phyloP scores from a whole-genome alignment of 1,140 invertebrate species.

The Brachionus calyciflorus region DNA sequence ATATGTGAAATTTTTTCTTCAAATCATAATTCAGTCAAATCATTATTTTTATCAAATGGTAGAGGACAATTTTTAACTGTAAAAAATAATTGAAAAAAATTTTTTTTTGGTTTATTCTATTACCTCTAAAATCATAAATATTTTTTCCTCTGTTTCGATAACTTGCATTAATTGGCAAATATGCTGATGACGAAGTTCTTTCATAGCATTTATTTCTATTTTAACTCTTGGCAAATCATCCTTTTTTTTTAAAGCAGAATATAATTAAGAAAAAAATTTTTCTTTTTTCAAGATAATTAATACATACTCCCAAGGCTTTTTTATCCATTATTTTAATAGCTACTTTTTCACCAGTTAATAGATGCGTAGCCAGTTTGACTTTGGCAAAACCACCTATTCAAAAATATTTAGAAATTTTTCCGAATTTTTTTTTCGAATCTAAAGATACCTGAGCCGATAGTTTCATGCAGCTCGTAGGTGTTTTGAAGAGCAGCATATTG shows the following conservation, averaged over 20 bases:
- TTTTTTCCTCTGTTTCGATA: conserved; percentile 69
- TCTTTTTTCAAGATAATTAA: not conserved
- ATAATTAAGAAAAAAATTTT: conserved; percentile 30
- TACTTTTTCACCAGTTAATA: conserved; percentile 74
- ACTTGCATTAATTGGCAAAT: conserved; percentile 80
- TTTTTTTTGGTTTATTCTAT: conserved; percentile 19
- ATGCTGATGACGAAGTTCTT: conserved; percentile 74
- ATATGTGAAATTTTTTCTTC: too few species aligned
- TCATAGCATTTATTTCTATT: conserved; percentile 76
- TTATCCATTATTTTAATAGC: conserved; percentile 85
- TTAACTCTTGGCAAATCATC: conserved; percentile 75
- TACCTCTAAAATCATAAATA: conserved; percentile 68
- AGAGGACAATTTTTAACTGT: too few species aligned
- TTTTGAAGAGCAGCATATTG: conserved; percentile 41
- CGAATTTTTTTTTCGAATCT: not conserved
- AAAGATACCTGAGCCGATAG: conserved; percentile 41
- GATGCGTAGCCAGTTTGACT: conserved; percentile 75
- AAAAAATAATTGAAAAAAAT: not conserved
- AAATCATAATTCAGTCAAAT: too few species aligned
- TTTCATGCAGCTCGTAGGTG: conserved; percentile 43
- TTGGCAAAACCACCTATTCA: conserved; percentile 71
- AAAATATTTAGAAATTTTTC: not conserved
- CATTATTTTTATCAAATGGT: too few species aligned
- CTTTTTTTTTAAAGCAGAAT: conserved; percentile 62
- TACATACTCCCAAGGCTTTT: conserved; percentile 67